These are phyloP conservation scores for Amitus sp. DNA, from an alignment of 2,888 invertebrate species.

Conservation along the genomic window DNA sequence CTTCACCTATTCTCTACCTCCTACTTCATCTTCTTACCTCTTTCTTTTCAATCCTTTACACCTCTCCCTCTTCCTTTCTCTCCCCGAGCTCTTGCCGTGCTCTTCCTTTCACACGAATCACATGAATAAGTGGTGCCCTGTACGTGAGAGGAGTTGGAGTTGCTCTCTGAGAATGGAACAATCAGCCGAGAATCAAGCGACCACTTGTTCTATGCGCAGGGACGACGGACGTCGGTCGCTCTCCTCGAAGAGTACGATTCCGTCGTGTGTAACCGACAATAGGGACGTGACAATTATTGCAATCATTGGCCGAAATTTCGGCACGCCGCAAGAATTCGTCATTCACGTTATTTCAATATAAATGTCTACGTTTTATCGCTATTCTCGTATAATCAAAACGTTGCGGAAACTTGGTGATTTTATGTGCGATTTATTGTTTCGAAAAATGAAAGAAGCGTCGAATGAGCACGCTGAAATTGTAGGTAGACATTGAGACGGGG, in stretches of 20 bases:
- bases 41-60: no score
- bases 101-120: slow-evolving; percentile 35
- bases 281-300: slow-evolving; percentile 60
- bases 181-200: slow-evolving; percentile 65
- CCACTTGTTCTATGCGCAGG: slow-evolving; percentile 61
- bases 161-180: slow-evolving; percentile 64
- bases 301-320: slow-evolving; percentile 52
- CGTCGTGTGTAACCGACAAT: slow-evolving; percentile 50
- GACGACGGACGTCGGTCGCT: slow-evolving; percentile 45
- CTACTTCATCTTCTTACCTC: no score
- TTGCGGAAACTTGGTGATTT: slow-evolving; percentile 3
- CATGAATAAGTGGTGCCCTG: slow-evolving; percentile 10
- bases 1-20: no score
- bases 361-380: slow-evolving; percentile 44
- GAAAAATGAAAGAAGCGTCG: slow-evolving; percentile 5
- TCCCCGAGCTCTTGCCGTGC: slow-evolving; percentile 9
- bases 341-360: slow-evolving; percentile 52
- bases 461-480: not conserved
- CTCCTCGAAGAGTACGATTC: slow-evolving; percentile 51
- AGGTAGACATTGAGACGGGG: slow-evolving; percentile 25
- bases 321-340: slow-evolving; percentile 39
- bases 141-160: slow-evolving; percentile 42
- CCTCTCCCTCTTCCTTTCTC: slow-evolving; percentile 7
- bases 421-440: slow-evolving; percentile 5
- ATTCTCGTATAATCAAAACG: no score